These are phyloP conservation scores for Craniophora ligustri DNA, from an alignment of 2,888 invertebrate species.

Conservation along the genomic window DNA sequence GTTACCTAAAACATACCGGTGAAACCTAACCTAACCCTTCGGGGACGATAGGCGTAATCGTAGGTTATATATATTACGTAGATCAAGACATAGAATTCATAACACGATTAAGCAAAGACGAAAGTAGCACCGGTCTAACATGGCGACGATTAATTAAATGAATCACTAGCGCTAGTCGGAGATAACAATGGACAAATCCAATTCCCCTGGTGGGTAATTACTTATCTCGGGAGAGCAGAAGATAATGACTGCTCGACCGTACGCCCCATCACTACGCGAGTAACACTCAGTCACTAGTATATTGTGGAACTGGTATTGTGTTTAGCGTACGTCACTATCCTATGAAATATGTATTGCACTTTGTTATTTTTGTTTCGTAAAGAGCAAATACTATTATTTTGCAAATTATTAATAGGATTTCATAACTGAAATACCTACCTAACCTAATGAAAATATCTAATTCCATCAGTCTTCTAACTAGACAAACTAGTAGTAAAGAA, in stretches of 20 bases:
- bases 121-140: conserved; percentile 35
- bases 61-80: conserved; percentile 12
- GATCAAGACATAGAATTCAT: background rate
- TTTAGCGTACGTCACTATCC: background rate
- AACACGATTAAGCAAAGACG: conserved; percentile 6
- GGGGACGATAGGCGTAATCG: too few relatives aligned
- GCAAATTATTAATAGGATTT: too few relatives aligned
- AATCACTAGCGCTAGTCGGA: conserved; percentile 58
- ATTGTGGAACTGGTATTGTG: conserved; percentile 14
- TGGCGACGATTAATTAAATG: conserved; percentile 64
- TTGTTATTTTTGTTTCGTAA: too few relatives aligned
- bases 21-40: too few relatives aligned
- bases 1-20: too few relatives aligned
- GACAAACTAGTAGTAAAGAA: too few relatives aligned
- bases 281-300: conserved; percentile 10
- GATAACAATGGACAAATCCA: conserved; percentile 67
- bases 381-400: too few relatives aligned
- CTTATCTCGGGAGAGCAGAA: conserved; percentile 56
- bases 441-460: background rate
- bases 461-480: too few relatives aligned
- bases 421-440: too few relatives aligned
- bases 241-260: conserved; percentile 44
- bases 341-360: too few relatives aligned
- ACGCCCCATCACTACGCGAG: conserved; percentile 19
- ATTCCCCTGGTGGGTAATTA: conserved; percentile 66